Conservation (phyloP, 2,888 invertebrate genomes). For the Eulithis prunata region DNA sequence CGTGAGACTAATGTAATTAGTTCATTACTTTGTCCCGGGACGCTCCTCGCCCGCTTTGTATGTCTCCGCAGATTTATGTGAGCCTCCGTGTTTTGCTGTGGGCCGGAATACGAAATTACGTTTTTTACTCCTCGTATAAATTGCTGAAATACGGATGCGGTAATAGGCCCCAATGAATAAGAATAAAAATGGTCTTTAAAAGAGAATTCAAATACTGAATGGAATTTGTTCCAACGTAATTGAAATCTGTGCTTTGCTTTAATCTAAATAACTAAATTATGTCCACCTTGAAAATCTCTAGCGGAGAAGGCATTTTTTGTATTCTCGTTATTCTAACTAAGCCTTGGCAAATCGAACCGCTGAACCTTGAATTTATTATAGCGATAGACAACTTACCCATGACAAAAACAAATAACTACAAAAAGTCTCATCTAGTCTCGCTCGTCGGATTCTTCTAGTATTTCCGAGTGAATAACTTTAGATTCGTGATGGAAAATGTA, state of each 20-base stretch:
- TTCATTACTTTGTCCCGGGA: constrained; percentile 76
- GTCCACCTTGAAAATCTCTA: constrained; percentile 51
- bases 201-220: constrained; percentile 43
- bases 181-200: constrained; percentile 47
- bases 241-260: constrained; percentile 40
- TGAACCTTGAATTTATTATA: constrained; percentile 66
- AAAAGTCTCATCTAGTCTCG: constrained; percentile 35
- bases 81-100: constrained; percentile 63
- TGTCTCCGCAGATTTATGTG: constrained; percentile 72
- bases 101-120: constrained; percentile 61
- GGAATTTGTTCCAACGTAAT: constrained; percentile 34
- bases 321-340: constrained; percentile 52
- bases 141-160: constrained; percentile 53
- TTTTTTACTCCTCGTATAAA: constrained; percentile 57
- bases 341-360: constrained; percentile 63
- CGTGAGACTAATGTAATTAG: constrained; percentile 78
- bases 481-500: constrained; percentile 41
- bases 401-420: constrained; percentile 56
- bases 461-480: constrained; percentile 30
- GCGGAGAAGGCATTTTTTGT: constrained; percentile 53
- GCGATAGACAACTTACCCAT: constrained; percentile 47
- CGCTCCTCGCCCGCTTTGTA: constrained; percentile 62
- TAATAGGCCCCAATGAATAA: constrained; percentile 52
- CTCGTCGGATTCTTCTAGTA: constrained; percentile 37
- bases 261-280: constrained; percentile 37